Evolutionary conservation across 2,888 invertebrate genomes (phyloP), one percentile per base, ranked within the genome.

Genomic region (Campaea margaritaria): DNA sequence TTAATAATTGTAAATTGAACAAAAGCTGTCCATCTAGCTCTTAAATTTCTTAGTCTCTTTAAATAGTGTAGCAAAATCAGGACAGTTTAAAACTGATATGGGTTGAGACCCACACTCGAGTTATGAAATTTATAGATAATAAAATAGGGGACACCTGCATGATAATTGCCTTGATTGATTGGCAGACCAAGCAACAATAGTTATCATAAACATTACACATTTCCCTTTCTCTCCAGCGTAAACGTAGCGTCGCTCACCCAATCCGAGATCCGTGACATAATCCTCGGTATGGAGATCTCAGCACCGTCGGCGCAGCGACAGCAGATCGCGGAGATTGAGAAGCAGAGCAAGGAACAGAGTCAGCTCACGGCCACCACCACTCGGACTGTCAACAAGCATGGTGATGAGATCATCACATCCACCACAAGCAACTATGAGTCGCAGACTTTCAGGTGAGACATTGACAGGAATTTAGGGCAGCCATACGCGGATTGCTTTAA

Each of bases 391-490:
- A 99, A 99, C 93, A 99, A 99, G 84, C 99, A 99, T 78, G 99
- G 99, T 13, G 99, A 99, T 81, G 99, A 99, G 92, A 99, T 99
- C 72, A 99, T 99, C 72, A 99, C 99, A 0, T 97, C 98, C 0
- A 99, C 99, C 0, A 99, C 99, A 0, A 98, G 98, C 72, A 99
- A 99, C 86, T 99, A 99, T 80, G 99, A 99, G 91, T 97, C 99
- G 0, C 97, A 98, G 83, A 99, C 99, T 0, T 99, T 99, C 91
- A 95, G 93, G 93, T 92, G 10, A 31, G 13, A 2, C 41, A 7
- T 27, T 21, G 11, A 34, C 34, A 34, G 11, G 4, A 34, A 34
- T 5, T 9, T n/a, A n/a, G n/a, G n/a, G n/a, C n/a, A n/a, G n/a
- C n/a, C n/a, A n/a, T n/a, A n/a, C n/a, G n/a, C n/a, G n/a, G n/a